These are phyloP conservation scores for Clupea harengus DNA, from an alignment of 2,113 vertebrate genomes.

Conservation along the genomic window DNA sequence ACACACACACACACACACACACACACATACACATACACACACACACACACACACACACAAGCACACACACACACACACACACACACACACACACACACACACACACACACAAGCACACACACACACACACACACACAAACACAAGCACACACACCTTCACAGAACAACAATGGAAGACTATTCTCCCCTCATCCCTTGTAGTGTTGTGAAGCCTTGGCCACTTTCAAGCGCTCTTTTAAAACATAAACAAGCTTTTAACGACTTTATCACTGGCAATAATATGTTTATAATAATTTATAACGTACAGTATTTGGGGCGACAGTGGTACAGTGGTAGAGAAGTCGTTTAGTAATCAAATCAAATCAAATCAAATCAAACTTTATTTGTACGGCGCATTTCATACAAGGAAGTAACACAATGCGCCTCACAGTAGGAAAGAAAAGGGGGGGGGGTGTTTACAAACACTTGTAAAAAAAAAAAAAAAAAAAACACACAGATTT, in stretches of 20 bases:
- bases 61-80: too few relatives aligned
- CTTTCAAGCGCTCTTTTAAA: neutral
- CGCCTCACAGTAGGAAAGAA: too few relatives aligned
- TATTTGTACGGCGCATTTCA: too few relatives aligned
- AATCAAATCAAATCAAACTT: too few relatives aligned
- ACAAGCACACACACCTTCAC: slow-evolving; percentile 30
- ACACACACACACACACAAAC: too few relatives aligned
- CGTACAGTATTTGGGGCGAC: too few relatives aligned
- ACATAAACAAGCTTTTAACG: neutral
- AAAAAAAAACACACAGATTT: too few relatives aligned
- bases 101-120: slow-evolving; percentile 4
- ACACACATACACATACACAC: slow-evolving; percentile 47
- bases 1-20: neutral
- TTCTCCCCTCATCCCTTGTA: neutral
- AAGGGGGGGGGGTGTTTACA: too few relatives aligned
- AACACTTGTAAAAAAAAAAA: too few relatives aligned
- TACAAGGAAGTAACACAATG: too few relatives aligned
- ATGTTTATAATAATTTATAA: neutral
- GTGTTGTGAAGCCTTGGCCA: neutral
- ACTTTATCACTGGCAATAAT: neutral
- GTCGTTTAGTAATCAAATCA: too few relatives aligned
- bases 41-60: slow-evolving; percentile 16
- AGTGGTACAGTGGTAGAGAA: too few relatives aligned
- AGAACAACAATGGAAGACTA: neutral
- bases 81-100: slow-evolving; percentile 34